Conservation (phyloP, 1,140 invertebrate species). For the Drosophila athabasca region DNA sequence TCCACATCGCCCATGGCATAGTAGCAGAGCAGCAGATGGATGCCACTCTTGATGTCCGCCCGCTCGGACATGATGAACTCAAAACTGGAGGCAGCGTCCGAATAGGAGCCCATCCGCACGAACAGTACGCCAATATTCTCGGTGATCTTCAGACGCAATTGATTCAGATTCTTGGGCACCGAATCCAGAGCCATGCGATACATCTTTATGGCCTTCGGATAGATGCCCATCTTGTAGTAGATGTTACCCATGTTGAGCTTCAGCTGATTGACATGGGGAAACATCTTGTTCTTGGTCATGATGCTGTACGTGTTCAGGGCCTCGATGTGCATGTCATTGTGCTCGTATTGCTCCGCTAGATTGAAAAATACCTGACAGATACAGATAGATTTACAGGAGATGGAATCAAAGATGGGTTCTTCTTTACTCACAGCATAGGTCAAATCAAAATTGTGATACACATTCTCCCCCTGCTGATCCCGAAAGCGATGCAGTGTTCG, state of each 20-base stretch:
- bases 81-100: constrained; percentile 97
- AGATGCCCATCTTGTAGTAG: constrained; percentile 97
- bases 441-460: constrained; percentile 95
- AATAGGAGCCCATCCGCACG: constrained; percentile 97
- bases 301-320: constrained; percentile 97
- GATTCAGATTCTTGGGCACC: constrained; percentile 95
- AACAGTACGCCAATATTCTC: constrained; percentile 99
- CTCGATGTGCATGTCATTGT: constrained; percentile 97
- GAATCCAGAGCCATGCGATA: constrained; percentile 99
- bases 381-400: not conserved
- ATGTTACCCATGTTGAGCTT: constrained; percentile 99
- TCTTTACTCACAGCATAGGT: constrained; percentile 92
- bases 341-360: constrained; percentile 95
- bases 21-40: constrained; percentile 96
- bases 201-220: constrained; percentile 97
- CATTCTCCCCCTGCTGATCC: constrained; percentile 94
- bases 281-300: constrained; percentile 93
- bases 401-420: not conserved
- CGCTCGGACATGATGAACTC: constrained; percentile 99
- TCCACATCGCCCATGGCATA: constrained; percentile 96
- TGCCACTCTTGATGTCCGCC: constrained; percentile 93
- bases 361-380: constrained; percentile 93
- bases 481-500: constrained; percentile 93
- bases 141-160: constrained; percentile 97
- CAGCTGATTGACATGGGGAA: constrained; percentile 94